Percentiles rank a stretch among this genome's conserved stretches.
Conservation (phyloP, 2,888 invertebrate species). For the Leptura quadrifasciata region DNA sequence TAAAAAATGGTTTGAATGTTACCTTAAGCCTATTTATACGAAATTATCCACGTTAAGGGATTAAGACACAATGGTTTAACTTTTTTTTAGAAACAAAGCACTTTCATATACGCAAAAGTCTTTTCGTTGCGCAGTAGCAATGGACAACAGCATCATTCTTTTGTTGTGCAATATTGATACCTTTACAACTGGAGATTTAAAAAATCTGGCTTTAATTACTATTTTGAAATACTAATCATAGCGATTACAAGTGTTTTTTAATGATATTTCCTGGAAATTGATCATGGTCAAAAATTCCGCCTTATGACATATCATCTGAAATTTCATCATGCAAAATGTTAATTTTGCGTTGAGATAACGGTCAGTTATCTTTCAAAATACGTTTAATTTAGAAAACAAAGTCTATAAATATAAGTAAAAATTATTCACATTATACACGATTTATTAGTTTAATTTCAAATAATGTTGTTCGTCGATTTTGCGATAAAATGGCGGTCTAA, state of each 20-base stretch:
- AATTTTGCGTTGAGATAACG: constrained; percentile 38
- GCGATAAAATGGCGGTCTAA: constrained; percentile 15
- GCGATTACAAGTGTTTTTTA: constrained; percentile 13
- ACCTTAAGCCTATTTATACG: too few species aligned
- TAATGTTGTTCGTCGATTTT: neutral
- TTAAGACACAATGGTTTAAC: too few species aligned
- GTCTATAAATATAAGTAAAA: constrained; percentile 35
- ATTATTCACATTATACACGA: constrained; percentile 18
- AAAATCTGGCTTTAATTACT: constrained; percentile 8
- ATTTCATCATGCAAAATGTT: constrained; percentile 52
- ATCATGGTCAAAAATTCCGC: constrained; percentile 23
- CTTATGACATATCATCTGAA: constrained; percentile 42
- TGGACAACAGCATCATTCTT: neutral
- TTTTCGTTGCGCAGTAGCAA: neutral
- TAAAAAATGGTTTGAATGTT: too few species aligned
- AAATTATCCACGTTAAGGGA: too few species aligned
- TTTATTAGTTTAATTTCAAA: constrained; percentile 1
- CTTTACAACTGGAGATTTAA: constrained; percentile 20
- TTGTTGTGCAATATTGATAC: constrained; percentile 25
- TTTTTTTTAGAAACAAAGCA: too few species aligned
- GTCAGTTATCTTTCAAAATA: constrained; percentile 36
- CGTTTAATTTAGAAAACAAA: constrained; percentile 27
- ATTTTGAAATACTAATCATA: constrained; percentile 30
- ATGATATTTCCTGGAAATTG: constrained; percentile 19
- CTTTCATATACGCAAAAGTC: too few species aligned